phyloP scores from a whole-genome alignment of 2,797 vertebrate genomes.

The Lithobates sylvaticus region DNA sequence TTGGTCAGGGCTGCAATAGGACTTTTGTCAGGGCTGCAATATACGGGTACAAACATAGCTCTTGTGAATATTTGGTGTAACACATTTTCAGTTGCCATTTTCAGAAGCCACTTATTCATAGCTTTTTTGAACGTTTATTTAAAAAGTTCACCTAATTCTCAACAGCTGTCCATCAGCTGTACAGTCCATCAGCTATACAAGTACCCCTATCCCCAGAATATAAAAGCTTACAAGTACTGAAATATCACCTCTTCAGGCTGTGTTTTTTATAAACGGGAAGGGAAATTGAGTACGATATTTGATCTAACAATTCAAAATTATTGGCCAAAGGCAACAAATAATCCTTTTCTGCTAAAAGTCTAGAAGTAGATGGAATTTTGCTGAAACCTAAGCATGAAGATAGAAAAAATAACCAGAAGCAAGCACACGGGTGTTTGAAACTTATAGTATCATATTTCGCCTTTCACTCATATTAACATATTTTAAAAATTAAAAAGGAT shows the following conservation, averaged over 20 bases:
- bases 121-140: not conserved
- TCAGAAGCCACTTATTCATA: not conserved
- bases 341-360: not conserved
- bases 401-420: not conserved
- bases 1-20: too few species aligned
- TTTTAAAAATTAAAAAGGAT: not conserved
- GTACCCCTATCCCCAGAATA: not conserved
- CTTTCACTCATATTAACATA: not conserved
- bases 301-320: conserved; percentile 5
- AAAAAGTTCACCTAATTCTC: not conserved
- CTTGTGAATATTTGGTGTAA: too few species aligned
- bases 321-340: conserved; percentile 42
- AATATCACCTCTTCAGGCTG: conserved; percentile 37
- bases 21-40: too few species aligned
- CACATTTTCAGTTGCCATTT: too few species aligned
- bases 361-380: not conserved
- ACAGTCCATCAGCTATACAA: not conserved
- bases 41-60: too few species aligned
- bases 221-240: conserved; percentile 66
- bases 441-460: not conserved
- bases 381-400: conserved; percentile 9
- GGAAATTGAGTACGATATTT: not conserved
- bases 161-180: not conserved
- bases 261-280: conserved; percentile 69
- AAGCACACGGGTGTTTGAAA: not conserved